Base-by-base conservation (phyloP, 2,888 invertebrate species). In the Macaria liturata region DNA sequence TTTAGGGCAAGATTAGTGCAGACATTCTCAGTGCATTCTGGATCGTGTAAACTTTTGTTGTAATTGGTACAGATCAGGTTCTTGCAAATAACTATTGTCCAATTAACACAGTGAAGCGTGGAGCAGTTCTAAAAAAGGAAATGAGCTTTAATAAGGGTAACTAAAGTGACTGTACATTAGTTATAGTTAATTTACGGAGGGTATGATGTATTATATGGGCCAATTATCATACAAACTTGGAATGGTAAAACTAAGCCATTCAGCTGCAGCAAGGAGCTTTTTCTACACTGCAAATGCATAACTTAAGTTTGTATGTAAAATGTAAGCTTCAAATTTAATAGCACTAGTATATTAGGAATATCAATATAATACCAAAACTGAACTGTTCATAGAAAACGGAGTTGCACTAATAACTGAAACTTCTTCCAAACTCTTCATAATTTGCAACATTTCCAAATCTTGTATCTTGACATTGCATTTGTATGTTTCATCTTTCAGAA, bases 81-180 rank as follows among this genome's bases (percentile, higher is more conserved):
- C 39, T 83, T 65, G 59, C 91, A 91, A 34, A 78, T 69, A 20
- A 80, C 58, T 5, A 83, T 67, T 43, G 82, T 84, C 88, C 86
- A 90, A 66, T 86, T 84, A 4, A 81, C 76, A 64, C 90, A 90
- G 62, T 86, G 74, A 32, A 88, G 66, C 43, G 70, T 77, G 20
- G 86, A 78, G 67, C 89, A 90, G 67, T 89, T 83, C 91, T 91
- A 81, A 54, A 85, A 87, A 37, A n/a, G n/a, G n/a, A n/a, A n/a
- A n/a, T n/a, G n/a, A n/a, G n/a, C n/a, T n/a, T n/a, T n/a, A n/a
- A n/a, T n/a, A n/a, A n/a, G n/a, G n/a, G n/a, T n/a, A n/a, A n/a
- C n/a, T n/a, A n/a, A n/a, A n/a, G n/a, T n/a, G n/a, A n/a, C n/a
- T n/a, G n/a, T n/a, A n/a, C n/a, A n/a, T n/a, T n/a, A n/a, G n/a